Percentiles rank a stretch among this genome's conserved stretches.
These are phyloP conservation scores for Prosopocoilus inquinatus DNA, from an alignment of 2,888 invertebrate species.

Conservation along the genomic window DNA sequence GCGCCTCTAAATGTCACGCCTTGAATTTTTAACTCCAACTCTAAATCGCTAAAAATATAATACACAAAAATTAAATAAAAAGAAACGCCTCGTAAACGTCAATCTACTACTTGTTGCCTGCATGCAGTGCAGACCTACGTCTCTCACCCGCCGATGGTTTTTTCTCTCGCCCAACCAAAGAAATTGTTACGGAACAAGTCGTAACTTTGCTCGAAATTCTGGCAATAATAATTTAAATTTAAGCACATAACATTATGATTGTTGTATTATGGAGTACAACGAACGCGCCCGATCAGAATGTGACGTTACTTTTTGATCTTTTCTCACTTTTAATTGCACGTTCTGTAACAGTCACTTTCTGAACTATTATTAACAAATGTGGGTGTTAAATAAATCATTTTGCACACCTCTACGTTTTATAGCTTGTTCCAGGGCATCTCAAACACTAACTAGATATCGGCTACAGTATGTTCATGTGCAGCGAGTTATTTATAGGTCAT, in stretches of 20 bases:
- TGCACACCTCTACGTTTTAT: slow-evolving; percentile 40
- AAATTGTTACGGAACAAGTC: slow-evolving; percentile 20
- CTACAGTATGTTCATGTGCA: slow-evolving; percentile 17
- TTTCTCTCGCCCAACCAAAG: slow-evolving; percentile 4
- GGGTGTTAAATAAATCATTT: slow-evolving; percentile 45
- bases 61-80: slow-evolving; percentile 44
- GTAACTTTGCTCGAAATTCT: slow-evolving; percentile 27
- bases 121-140: slow-evolving; percentile 30
- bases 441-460: slow-evolving; percentile 34
- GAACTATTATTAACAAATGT: slow-evolving; percentile 40
- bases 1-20: slow-evolving; percentile 51
- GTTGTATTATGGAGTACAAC: slow-evolving; percentile 38
- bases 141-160: slow-evolving; percentile 1
- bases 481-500: slow-evolving; percentile 20
- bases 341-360: slow-evolving; percentile 31
- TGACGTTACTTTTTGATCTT: slow-evolving; percentile 21
- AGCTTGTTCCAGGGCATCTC: slow-evolving; percentile 38
- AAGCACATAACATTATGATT: slow-evolving; percentile 44
- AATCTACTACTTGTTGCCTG: slow-evolving; percentile 35
- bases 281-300: slow-evolving; percentile 28
- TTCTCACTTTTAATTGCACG: slow-evolving; percentile 6
- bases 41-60: slow-evolving; percentile 45
- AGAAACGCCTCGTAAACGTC: slow-evolving; percentile 45
- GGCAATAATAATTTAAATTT: slow-evolving; percentile 46
- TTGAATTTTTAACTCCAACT: slow-evolving; percentile 44